Base-by-base conservation (phyloP, 2,797 vertebrate species). In the Decapterus maruadsi region DNA sequence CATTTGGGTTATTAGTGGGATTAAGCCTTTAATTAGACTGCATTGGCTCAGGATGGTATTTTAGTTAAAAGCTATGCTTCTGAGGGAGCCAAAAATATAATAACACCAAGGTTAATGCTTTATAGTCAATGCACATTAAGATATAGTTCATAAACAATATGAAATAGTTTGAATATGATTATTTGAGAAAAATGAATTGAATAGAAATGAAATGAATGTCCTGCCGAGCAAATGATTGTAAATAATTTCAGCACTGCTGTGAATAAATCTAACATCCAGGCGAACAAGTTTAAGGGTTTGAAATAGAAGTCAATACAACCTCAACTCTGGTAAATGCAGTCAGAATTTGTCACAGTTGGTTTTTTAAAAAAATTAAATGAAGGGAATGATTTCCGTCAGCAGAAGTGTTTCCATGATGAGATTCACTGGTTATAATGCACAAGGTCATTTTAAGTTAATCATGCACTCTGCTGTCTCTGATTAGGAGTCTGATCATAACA, bases 1-100 rank as follows among this genome's bases (percentile, higher is more conserved):
- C 31, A 88, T 89, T 82, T 77, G 67, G 53, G 65, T 84, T 79
- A 86, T 89, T 89, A 89, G 74, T 62, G 68, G 81, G 75, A 90
- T 89, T 87, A 77, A 82, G 58, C 59, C 56, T 81, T 86, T 85
- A 88, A 90, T 89, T 84, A 82, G 59, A 81, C 63, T 62, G 60
- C 16, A 68, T 74, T 77, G 34, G 65, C 65, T 53, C 34, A 26
- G 50, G 65, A 57, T 12, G 19, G 20, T 57, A 22, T 71, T 86
- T 78, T 36, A 62, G 59, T 66, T 11, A 36, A 66, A 63, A 83
- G 43, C n/a, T 48, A 62, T 60, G 31, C 31, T 36, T 78, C 36
- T 70, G 74, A 55, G 16, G 17, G 14, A 72, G 7, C 20, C 12
- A 4, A 70, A 77, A 60, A 63, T 38, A 19, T 50, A 34, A 19